Evolutionary conservation across 2,888 invertebrate genomes (phyloP), one percentile per base, ranked within the genome.

Genomic region (Drosophila maculinotata): DNA sequence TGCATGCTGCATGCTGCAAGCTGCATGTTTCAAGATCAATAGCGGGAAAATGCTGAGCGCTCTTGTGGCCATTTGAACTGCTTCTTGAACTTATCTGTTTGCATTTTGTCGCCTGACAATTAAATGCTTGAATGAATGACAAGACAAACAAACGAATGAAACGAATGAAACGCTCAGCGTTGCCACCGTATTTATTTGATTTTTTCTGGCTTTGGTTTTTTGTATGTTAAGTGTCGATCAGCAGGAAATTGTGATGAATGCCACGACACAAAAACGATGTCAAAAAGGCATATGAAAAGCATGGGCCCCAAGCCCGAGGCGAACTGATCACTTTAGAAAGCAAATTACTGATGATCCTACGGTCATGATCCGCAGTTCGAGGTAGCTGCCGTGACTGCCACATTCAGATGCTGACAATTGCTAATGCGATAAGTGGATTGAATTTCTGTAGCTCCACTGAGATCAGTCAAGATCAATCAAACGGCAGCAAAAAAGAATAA

Each of bases 81-180:
- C 69, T 74, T 74, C 69, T 72, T 72, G 72, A 73, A 72, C 83
- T 82, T 79, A 82, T 81, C 85, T 78, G 85, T 85, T 82, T 85
- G 79, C 79, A 79, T 85, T 80, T 80, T 80, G 85, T 80, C 80
- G 80, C 85, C 85, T 85, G 80, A 80, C 80, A 80, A 80, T 80
- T 85, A 80, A 80, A 80, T 79, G 85, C 70, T 81, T 75, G 67
- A 79, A 68, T 82, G 86, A 85, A 80, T 85, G 79, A 84, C 84
- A 74, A 78, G 72, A 74, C 78, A 82, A 83, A 71, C 59, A 58
- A 62, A 51, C 53, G 51, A 62, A 57, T 57, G 39, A 44, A 49
- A 44, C 44, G 49, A 45, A 25, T 38, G 36, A 42, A 57, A 51
- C n/a, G 48, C 28, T 25, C 30, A 54, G 26, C 20, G 36, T 66